A percentile compares a stretch with the other conserved stretches of the same genome.
phyloP scores from a whole-genome alignment of 2,888 invertebrate genomes.

The Melanostoma scalare region DNA sequence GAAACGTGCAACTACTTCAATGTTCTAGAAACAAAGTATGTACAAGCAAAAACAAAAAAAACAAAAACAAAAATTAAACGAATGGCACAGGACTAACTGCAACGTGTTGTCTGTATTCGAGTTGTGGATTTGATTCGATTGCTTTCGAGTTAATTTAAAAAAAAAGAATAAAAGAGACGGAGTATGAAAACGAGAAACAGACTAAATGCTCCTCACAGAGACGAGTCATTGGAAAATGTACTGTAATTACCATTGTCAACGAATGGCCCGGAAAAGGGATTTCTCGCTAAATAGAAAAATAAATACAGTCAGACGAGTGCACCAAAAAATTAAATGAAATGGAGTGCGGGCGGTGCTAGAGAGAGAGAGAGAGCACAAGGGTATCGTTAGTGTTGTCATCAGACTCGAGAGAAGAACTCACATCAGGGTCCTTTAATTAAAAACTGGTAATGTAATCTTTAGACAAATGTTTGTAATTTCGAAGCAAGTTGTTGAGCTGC shows the following conservation, averaged over 20 bases:
- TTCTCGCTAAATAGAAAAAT: constrained; percentile 37
- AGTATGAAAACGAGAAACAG: constrained; percentile 16
- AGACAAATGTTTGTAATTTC: constrained; percentile 55
- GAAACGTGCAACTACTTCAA: constrained; percentile 68
- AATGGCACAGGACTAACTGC: constrained; percentile 43
- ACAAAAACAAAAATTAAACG: constrained; percentile 4
- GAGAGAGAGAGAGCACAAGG: neutral
- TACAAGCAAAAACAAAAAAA: constrained; percentile 10
- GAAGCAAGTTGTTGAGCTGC: constrained; percentile 41
- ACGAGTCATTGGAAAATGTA: constrained; percentile 44
- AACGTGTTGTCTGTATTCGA: constrained; percentile 65
- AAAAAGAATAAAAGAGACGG: constrained; percentile 4
- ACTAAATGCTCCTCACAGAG: constrained; percentile 11
- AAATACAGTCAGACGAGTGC: constrained; percentile 32
- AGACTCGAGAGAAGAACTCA: constrained; percentile 2
- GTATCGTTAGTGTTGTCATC: constrained; percentile 16
- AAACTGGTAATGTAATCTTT: constrained; percentile 58
- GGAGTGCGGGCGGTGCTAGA: neutral
- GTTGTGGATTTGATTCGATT: constrained; percentile 70
- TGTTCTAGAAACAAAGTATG: constrained; percentile 25
- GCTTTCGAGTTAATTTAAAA: constrained; percentile 67
- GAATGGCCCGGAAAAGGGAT: constrained; percentile 45
- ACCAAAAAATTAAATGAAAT: constrained; percentile 5
- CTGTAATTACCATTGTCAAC: constrained; percentile 69
- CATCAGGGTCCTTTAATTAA: constrained; percentile 49